phyloP scores from a whole-genome alignment of 2,113 vertebrate genomes.

The Laterallus jamaicensis region DNA sequence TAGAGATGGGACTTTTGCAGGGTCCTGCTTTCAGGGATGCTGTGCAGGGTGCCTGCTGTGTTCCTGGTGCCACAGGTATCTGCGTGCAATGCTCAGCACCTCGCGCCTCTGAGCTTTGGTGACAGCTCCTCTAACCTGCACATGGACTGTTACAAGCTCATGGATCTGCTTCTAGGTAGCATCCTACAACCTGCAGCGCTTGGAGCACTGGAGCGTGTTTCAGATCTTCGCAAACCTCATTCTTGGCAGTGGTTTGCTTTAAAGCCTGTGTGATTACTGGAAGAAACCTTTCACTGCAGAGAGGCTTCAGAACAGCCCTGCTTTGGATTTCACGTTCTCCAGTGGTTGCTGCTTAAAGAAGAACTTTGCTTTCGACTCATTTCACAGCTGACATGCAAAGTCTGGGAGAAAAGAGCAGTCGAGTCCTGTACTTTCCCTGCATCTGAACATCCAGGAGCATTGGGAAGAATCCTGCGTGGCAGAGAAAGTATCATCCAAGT shows the following conservation, averaged over 20 bases:
- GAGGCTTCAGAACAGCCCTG: background rate
- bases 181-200: no score
- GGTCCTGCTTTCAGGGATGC: background rate
- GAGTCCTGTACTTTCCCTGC: background rate
- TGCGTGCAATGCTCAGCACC: rapidly evolving
- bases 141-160: rapidly evolving
- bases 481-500: background rate
- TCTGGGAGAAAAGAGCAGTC: background rate
- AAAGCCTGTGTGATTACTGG: background rate
- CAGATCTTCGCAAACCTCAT: background rate
- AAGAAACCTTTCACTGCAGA: background rate
- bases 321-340: background rate
- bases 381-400: background rate
- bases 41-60: background rate
- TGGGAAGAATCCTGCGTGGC: background rate
- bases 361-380: background rate
- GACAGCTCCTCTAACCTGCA: background rate
- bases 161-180: background rate
- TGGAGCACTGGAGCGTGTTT: background rate
- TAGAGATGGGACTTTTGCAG: background rate
- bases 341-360: background rate
- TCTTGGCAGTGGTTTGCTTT: background rate
- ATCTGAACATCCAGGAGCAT: background rate
- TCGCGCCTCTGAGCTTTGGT: background rate
- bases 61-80: background rate